A percentile compares a stretch with the other conserved stretches of the same genome.
These are phyloP conservation scores for Falco concolor DNA, from an alignment of 2,797 vertebrate species.

Conservation along the genomic window DNA sequence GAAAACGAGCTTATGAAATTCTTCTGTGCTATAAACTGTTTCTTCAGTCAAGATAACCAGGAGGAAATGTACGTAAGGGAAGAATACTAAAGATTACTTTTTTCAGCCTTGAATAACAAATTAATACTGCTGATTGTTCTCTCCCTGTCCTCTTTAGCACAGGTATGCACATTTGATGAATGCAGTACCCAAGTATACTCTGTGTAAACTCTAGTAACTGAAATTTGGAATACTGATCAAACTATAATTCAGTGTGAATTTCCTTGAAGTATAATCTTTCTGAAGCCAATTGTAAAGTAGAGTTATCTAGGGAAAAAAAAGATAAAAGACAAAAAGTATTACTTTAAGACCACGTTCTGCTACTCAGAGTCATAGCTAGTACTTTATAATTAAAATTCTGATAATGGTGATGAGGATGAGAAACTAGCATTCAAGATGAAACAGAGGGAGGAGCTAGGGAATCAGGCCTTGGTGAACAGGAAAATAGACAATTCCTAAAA, in stretches of 20 bases:
- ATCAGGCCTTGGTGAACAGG: not conserved
- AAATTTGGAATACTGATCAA: not conserved
- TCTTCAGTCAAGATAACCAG: constrained; percentile 24
- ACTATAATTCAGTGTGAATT: not conserved
- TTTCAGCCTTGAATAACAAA: not conserved
- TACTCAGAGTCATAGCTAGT: not conserved
- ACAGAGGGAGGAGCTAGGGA: not conserved
- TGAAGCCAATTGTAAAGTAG: not conserved
- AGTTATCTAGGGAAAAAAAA: not conserved
- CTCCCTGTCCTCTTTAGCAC: not conserved
- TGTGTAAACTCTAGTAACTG: not conserved
- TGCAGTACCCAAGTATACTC: not conserved
- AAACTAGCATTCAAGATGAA: not conserved
- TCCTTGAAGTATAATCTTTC: not conserved
- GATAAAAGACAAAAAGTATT: not conserved
- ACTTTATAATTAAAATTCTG: constrained; percentile 1
- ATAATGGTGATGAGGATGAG: not conserved
- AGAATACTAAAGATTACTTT: constrained; percentile 32
- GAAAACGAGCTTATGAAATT: constrained; percentile 40
- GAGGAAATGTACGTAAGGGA: not conserved
- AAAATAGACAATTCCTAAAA: constrained; percentile 28
- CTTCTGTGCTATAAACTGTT: constrained; percentile 3
- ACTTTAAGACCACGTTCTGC: not conserved
- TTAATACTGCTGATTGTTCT: not conserved
- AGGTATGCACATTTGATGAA: not conserved